A percentile compares a stretch with the other conserved stretches of the same genome.
Evolutionary conservation across 2,888 invertebrate genomes (phyloP).

Genomic region (Pachymerium ferrugineum): DNA sequence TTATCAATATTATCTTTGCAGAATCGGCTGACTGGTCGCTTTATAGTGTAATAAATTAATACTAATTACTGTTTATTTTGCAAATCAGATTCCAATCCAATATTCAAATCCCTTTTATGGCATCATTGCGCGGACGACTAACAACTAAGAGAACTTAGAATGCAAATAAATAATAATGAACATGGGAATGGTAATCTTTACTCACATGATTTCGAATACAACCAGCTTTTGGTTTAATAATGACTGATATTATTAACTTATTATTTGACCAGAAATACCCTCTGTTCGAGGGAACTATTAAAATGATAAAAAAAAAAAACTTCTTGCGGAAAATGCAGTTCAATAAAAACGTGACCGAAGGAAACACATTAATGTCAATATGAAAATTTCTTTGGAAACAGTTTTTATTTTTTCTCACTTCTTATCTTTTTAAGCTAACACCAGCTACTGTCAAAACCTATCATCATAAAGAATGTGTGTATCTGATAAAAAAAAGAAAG

Average conservation of each 20-base stretch:
- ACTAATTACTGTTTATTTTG: not conserved
- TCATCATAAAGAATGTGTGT: slow-evolving; percentile 13
- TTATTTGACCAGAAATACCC: too few relatives aligned
- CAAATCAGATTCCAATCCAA: not conserved
- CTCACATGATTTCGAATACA: too few relatives aligned
- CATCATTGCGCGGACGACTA: not conserved
- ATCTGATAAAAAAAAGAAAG: not conserved
- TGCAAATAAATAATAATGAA: too few relatives aligned
- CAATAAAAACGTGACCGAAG: not conserved
- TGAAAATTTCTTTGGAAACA: not conserved
- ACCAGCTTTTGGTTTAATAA: too few relatives aligned
- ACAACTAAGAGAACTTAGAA: too few relatives aligned
- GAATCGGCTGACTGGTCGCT: too few relatives aligned
- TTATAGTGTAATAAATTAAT: not conserved
- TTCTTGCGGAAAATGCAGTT: too few relatives aligned
- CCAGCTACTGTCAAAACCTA: slow-evolving; percentile 13
- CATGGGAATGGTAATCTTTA: too few relatives aligned
- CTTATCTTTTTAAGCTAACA: slow-evolving; percentile 13
- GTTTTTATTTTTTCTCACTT: not conserved
- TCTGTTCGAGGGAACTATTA: too few relatives aligned
- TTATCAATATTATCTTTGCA: too few relatives aligned
- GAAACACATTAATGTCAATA: slow-evolving; percentile 9
- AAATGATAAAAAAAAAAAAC: too few relatives aligned
- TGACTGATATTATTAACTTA: too few relatives aligned
- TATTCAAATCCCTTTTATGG: not conserved